Conservation (phyloP, 1,140 invertebrate genomes). For the Caerostris darwini region DNA sequence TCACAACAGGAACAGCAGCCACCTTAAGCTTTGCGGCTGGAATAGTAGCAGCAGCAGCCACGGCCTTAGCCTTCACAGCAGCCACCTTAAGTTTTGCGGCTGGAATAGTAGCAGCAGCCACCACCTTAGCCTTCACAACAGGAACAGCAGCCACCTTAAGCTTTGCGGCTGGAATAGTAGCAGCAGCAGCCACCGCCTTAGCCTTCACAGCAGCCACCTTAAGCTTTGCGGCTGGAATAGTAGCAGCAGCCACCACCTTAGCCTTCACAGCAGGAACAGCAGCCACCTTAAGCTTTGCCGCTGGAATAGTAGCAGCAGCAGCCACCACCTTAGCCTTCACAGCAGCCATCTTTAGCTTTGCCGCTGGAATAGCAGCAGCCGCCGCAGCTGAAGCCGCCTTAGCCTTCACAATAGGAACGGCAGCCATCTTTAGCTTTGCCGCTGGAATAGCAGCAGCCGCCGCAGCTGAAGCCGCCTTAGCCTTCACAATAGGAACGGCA, state of each 20-base stretch:
- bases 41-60: not conserved
- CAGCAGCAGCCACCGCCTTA: not conserved
- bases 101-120: not conserved
- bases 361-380: not conserved
- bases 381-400: conserved; percentile 46
- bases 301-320: not conserved
- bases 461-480: not conserved
- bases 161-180: not conserved
- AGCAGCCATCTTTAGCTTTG: conserved; percentile 10
- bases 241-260: not conserved
- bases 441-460: not conserved
- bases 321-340: conserved; percentile 53
- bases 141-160: not conserved
- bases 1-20: not conserved
- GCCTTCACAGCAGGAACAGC: not conserved
- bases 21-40: not conserved
- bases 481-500: not conserved
- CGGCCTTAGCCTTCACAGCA: conserved; percentile 12
- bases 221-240: not conserved
- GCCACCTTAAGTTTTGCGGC: too few relatives aligned
- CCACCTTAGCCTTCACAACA: conserved; percentile 43
- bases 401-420: conserved; percentile 17
- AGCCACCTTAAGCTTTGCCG: not conserved
- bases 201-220: not conserved
- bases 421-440: not conserved